Conservation (phyloP, 2,113 vertebrate species). For the Elephas maximus region DNA sequence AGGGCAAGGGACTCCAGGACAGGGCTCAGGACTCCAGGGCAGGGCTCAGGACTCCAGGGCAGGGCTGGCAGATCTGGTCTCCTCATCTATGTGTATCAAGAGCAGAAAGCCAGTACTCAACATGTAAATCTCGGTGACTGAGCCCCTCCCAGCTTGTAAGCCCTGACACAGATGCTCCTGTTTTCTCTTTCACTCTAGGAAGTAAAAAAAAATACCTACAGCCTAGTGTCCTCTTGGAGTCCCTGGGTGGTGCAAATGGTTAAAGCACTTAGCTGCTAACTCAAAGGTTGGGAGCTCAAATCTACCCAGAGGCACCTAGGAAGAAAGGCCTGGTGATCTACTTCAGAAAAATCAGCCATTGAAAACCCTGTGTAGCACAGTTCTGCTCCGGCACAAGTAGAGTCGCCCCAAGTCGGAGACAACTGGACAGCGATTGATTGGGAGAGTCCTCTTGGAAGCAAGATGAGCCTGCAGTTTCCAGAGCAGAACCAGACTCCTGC, state of each 20-base stretch:
- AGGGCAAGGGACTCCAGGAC: neutral
- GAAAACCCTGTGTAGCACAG: no score
- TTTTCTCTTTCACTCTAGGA: neutral
- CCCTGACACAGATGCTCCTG: neutral
- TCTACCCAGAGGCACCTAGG: neutral
- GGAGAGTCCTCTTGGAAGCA: neutral
- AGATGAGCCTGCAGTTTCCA: neutral
- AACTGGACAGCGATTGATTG: no score
- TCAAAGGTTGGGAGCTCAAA: neutral
- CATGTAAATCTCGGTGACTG: slow-evolving; percentile 64
- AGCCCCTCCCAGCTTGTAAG: neutral
- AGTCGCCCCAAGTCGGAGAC: no score
- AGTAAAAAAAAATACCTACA: neutral
- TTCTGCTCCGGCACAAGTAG: no score
- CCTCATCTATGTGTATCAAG: neutral
- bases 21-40: neutral
- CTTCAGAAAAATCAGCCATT: neutral
- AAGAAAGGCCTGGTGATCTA: neutral
- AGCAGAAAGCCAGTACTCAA: slow-evolving; percentile 31
- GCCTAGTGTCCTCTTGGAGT: neutral
- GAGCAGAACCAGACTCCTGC: neutral
- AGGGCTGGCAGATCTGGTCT: neutral
- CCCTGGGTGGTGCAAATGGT: neutral
- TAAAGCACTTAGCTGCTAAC: neutral
- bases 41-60: neutral